phyloP scores from a whole-genome alignment of 2,113 vertebrate genomes.

The Numenius arquata region DNA sequence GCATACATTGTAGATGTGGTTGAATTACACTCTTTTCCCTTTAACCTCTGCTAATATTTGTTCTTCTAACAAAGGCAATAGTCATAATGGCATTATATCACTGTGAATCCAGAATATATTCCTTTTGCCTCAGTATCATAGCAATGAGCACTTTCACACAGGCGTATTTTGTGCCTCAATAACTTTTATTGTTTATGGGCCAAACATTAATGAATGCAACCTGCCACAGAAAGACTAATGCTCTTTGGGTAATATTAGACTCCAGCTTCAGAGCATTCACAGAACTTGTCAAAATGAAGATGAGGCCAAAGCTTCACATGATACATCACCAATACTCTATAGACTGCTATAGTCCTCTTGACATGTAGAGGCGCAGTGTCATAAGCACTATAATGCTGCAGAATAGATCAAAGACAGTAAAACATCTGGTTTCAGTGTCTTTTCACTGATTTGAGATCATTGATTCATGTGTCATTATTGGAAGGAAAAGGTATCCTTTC shows the following conservation, averaged over 20 bases:
- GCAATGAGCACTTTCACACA: background rate
- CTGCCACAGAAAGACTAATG: background rate
- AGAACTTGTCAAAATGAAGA: background rate
- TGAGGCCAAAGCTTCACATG: background rate
- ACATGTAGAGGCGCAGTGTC: fast-evolving
- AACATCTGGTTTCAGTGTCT: background rate
- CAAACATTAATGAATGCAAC: background rate
- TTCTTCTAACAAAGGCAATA: background rate
- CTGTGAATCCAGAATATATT: background rate
- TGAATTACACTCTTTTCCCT: background rate
- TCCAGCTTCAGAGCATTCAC: background rate
- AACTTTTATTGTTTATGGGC: background rate
- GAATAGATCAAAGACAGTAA: background rate
- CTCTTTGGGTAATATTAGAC: background rate
- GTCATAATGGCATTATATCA: background rate
- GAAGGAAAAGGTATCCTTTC: background rate
- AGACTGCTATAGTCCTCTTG: background rate
- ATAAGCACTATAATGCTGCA: background rate
- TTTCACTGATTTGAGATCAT: background rate
- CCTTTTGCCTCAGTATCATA: background rate
- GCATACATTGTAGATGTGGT: background rate
- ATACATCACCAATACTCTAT: too few relatives aligned
- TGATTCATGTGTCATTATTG: background rate
- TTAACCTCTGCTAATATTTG: slow-evolving; percentile 1
- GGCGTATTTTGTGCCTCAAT: background rate